Percentiles rank a stretch among this genome's conserved stretches.
Conservation (phyloP, 1,140 invertebrate species). For the Drosophila jambulina region DNA sequence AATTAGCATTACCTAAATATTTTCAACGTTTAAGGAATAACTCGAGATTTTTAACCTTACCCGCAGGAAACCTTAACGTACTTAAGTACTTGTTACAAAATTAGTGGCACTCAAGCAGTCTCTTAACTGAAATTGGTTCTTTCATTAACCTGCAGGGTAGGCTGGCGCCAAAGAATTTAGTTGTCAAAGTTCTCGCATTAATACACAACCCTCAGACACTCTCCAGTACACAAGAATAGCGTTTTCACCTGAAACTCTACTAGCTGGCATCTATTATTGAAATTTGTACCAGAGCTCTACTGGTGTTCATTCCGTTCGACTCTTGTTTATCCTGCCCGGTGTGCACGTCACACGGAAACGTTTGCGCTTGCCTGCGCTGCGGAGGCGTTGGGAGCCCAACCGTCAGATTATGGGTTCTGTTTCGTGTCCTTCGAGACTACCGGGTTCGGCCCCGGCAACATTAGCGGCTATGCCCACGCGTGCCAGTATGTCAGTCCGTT, state of each 20-base stretch:
- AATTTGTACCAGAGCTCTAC: conserved; percentile 68
- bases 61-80: neutral
- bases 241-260: conserved; percentile 34
- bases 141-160: conserved; percentile 23
- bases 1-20: too few species aligned
- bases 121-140: conserved; percentile 3
- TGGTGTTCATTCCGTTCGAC: conserved; percentile 31
- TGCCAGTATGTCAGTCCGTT: conserved; percentile 34
- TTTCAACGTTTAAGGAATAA: neutral
- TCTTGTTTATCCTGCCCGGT: conserved; percentile 40
- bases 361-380: conserved; percentile 28
- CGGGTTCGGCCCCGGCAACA: conserved; percentile 33
- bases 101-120: conserved; percentile 1
- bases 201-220: conserved; percentile 1
- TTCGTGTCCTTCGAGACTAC: conserved; percentile 60
- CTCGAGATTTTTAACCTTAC: neutral
- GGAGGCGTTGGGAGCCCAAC: conserved; percentile 34
- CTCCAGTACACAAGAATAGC: neutral
- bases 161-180: conserved; percentile 37
- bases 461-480: conserved; percentile 51
- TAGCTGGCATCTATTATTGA: conserved; percentile 58
- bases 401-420: conserved; percentile 58
- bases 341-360: conserved; percentile 59
- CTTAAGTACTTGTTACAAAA: neutral
- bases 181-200: conserved; percentile 54